A percentile compares a stretch with the other conserved stretches of the same genome.
Conservation (phyloP, 2,888 invertebrate genomes). For the Chloroclysta siterata region DNA sequence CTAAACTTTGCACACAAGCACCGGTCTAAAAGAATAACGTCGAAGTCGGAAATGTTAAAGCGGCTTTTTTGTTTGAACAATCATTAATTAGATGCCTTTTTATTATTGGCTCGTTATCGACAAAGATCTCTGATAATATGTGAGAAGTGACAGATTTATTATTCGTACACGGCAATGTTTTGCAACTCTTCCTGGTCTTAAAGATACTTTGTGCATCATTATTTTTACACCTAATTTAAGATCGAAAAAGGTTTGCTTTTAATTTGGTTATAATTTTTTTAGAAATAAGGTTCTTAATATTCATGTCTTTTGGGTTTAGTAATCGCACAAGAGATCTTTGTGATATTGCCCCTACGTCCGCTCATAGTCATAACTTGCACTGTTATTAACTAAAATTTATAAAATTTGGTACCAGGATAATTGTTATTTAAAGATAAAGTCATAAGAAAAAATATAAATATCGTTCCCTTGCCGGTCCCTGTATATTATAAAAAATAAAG, state of each 20-base stretch:
- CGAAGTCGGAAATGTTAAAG: constrained; percentile 65
- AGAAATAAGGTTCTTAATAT: not conserved
- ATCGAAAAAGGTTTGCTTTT: not conserved
- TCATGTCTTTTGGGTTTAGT: not conserved
- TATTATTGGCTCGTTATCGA: constrained; percentile 75
- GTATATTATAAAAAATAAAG: too few species aligned
- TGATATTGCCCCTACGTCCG: not conserved
- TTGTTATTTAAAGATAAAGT: not conserved
- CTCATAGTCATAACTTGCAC: not conserved
- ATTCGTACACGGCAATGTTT: constrained; percentile 69
- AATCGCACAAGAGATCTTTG: not conserved
- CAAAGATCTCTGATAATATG: constrained; percentile 66
- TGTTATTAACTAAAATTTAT: not conserved
- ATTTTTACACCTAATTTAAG: constrained; percentile 54
- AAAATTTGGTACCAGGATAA: not conserved
- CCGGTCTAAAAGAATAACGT: constrained; percentile 63
- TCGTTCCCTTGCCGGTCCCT: too few species aligned
- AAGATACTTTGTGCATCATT: constrained; percentile 54
- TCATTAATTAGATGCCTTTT: constrained; percentile 77
- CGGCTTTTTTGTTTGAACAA: constrained; percentile 73
- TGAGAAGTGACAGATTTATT: constrained; percentile 79
- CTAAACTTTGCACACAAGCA: constrained; percentile 60
- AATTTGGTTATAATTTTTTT: not conserved
- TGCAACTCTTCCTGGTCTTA: constrained; percentile 66
- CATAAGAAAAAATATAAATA: not conserved